Evolutionary conservation across 2,888 invertebrate genomes (phyloP).

Genomic region (Latheticus oryzae): DNA sequence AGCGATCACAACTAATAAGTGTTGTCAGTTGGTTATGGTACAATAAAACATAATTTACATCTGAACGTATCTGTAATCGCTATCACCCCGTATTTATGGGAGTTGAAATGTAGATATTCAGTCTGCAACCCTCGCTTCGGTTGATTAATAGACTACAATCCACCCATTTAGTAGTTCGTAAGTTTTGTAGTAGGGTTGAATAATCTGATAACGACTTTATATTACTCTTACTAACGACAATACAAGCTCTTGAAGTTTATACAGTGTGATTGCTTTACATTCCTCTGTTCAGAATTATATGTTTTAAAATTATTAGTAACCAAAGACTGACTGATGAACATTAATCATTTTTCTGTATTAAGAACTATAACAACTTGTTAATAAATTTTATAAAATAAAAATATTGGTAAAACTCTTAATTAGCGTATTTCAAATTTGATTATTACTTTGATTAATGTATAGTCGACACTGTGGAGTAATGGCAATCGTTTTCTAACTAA

Average conservation of each 20-base stretch:
- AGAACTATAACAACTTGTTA: no score
- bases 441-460: no score
- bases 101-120: constrained; percentile 56
- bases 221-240: constrained; percentile 53
- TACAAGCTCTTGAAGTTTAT: constrained; percentile 44
- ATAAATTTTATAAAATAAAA: no score
- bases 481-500: no score
- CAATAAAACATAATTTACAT: constrained; percentile 56
- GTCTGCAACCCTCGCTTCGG: constrained; percentile 52
- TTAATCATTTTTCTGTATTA: no score
- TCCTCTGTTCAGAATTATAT: no score
- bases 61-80: constrained; percentile 53
- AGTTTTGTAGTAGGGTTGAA: constrained; percentile 58
- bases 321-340: no score
- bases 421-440: no score
- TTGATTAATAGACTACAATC: constrained; percentile 63
- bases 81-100: constrained; percentile 57
- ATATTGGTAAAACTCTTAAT: no score
- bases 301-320: no score
- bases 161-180: constrained; percentile 62
- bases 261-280: constrained; percentile 10
- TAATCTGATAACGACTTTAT: constrained; percentile 62
- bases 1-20: constrained; percentile 33
- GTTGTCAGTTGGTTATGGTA: constrained; percentile 52
- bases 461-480: no score